A percentile compares a stretch with the other conserved stretches of the same genome.
Conservation (phyloP, 2,888 invertebrate genomes). For the Steromphala cineraria region DNA sequence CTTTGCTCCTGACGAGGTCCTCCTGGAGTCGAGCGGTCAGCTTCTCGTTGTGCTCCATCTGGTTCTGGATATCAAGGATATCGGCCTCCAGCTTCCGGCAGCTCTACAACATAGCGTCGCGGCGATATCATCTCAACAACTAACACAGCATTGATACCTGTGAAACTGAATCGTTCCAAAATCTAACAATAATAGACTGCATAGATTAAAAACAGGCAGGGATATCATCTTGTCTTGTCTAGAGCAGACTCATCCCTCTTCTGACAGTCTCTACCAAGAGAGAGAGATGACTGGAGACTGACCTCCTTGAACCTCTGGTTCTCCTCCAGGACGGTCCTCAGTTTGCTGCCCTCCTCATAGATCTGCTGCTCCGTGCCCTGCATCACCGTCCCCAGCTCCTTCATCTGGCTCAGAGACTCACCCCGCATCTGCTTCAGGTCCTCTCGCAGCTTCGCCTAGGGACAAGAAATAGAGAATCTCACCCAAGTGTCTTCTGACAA, state of each 20-base stretch:
- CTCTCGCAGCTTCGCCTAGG: constrained; percentile 46
- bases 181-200: too few species aligned
- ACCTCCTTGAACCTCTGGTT: constrained; percentile 65
- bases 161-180: too few species aligned
- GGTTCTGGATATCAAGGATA: constrained; percentile 52
- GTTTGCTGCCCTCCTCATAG: constrained; percentile 63
- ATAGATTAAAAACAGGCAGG: too few species aligned
- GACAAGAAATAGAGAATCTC: too few species aligned
- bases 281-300: not conserved
- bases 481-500: too few species aligned
- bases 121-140: too few species aligned
- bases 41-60: constrained; percentile 58
- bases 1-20: constrained; percentile 52
- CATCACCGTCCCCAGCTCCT: constrained; percentile 60
- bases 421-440: constrained; percentile 58
- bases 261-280: too few species aligned
- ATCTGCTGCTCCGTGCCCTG: constrained; percentile 63
- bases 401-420: constrained; percentile 59
- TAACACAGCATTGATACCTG: too few species aligned
- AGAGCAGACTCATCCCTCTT: too few species aligned
- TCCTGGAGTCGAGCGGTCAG: constrained; percentile 32
- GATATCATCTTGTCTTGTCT: too few species aligned
- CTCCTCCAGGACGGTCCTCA: constrained; percentile 67
- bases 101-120: constrained; percentile 47
- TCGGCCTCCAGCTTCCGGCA: constrained; percentile 51